phyloP scores from a whole-genome alignment of 2,113 vertebrate species.

The Heliornis fulica region DNA sequence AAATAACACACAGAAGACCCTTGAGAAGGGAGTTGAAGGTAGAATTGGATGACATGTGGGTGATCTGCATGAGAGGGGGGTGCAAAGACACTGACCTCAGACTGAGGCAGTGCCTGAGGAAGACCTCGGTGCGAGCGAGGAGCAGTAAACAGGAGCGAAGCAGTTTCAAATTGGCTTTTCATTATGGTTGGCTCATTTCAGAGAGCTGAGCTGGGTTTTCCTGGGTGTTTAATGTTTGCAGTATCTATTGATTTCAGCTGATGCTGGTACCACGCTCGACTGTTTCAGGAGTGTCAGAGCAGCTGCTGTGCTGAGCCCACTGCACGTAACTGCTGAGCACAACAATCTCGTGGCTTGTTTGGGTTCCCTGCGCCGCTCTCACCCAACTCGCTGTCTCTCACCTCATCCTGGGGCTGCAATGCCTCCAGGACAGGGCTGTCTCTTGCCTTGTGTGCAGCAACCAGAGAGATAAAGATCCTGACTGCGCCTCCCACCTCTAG shows the following conservation, averaged over 20 bases:
- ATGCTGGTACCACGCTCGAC: neutral
- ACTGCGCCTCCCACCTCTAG: neutral
- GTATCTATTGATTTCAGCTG: slow-evolving; percentile 9
- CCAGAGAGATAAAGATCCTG: neutral
- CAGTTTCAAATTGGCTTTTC: neutral
- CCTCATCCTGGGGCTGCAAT: neutral
- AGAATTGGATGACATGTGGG: neutral
- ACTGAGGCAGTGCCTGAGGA: too few species aligned
- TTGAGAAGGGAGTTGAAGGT: neutral
- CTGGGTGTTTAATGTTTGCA: slow-evolving; percentile 14
- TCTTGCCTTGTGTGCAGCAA: neutral
- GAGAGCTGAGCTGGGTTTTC: slow-evolving; percentile 26
- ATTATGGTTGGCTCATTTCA: neutral
- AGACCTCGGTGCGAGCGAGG: fast-evolving
- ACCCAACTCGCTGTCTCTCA: neutral
- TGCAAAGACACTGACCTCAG: neutral
- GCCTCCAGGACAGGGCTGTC: neutral
- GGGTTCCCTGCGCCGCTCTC: neutral
- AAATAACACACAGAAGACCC: neutral
- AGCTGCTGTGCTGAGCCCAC: neutral
- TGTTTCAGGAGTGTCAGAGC: neutral
- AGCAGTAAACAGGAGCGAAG: neutral
- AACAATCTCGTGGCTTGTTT: neutral
- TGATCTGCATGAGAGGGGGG: neutral
- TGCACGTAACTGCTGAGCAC: neutral